Evolutionary conservation across 2,113 vertebrate genomes (phyloP), one percentile per base, ranked within the genome.

Genomic region (Podarcis raffonei): DNA sequence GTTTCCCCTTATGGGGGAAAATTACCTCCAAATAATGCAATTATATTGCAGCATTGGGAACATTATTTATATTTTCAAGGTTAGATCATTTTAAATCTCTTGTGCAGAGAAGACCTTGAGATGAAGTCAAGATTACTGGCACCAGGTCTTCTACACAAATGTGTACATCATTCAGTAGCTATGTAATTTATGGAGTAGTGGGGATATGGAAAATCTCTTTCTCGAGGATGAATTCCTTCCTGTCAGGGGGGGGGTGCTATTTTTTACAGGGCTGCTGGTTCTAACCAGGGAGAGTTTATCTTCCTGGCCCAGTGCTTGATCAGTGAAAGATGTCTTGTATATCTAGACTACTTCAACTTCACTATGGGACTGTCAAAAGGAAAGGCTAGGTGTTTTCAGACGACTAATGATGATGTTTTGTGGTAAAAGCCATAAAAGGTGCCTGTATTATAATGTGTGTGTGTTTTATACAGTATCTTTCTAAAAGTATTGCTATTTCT

Each of bases 51-150:
- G 59, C 48, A 62, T 87, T 82, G 85, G 74, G 65, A 11, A 77
- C 35, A 83, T 83, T 83, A 83, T 83, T 90, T 90, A 81, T 90
- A 48, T 87, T 83, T 83, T 87, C 89, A 90, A 83, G 72, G 74
- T 42, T 83, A 87, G 65, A 78, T 78, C 65, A 83, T 83, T 53
- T 68, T 90, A 82, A 77, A 85, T 81, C 23, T 89, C 68, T 81
- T 77, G 32, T 83, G 65, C 81, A 9, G 16, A 20, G 16, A 74
- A 71, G 23, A 83, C 32, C 11, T 83, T 78, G 3, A 84, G 76
- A 68, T n/a, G n/a, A 89, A 30, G 6, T 71, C 22, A 87, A 32
- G 4, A 71, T 92, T 89, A 20, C 77, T 91, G 90, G 71, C 81
- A 90, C 23, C 6, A 71, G 22, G 9, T 90, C 80, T 88, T 92